A percentile compares a stretch with the other conserved stretches of the same genome.
These are phyloP conservation scores for Sarcophaga rosellei DNA, from an alignment of 2,888 invertebrate genomes.

Conservation along the genomic window DNA sequence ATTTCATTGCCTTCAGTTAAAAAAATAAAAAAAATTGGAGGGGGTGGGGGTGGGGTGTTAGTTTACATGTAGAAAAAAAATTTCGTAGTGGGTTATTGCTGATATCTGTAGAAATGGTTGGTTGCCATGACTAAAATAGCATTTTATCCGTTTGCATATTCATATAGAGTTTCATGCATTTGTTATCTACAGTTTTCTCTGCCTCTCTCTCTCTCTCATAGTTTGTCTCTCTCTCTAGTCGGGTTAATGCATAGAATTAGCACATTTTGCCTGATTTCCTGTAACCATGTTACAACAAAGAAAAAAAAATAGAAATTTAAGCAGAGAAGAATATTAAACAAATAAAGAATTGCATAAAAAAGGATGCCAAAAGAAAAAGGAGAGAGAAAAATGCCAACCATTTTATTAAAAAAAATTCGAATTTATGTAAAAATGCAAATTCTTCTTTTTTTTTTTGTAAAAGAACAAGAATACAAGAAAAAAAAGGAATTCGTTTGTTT, in stretches of 20 bases:
- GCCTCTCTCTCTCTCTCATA: slow-evolving; percentile 2
- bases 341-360: slow-evolving; percentile 3
- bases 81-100: slow-evolving; percentile 5
- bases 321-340: neutral
- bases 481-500: slow-evolving; percentile 2
- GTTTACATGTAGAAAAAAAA: slow-evolving; percentile 1
- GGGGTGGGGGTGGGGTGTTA: slow-evolving; percentile 7
- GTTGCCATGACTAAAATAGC: slow-evolving; percentile 53
- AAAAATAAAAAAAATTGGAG: neutral
- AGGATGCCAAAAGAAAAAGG: slow-evolving; percentile 4
- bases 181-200: slow-evolving; percentile 53
- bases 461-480: slow-evolving; percentile 5
- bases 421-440: slow-evolving; percentile 65
- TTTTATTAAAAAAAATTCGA: slow-evolving; percentile 15
- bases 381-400: slow-evolving; percentile 2
- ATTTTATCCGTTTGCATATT: slow-evolving; percentile 68
- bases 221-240: neutral
- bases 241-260: slow-evolving; percentile 64
- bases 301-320: slow-evolving; percentile 32
- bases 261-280: slow-evolving; percentile 65
- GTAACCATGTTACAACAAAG: slow-evolving; percentile 13
- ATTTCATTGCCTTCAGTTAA: neutral
- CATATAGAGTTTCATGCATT: slow-evolving; percentile 65
- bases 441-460: slow-evolving; percentile 59
- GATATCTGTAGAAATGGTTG: slow-evolving; percentile 22